Evolutionary conservation across 2,113 vertebrate species (phyloP).

Genomic region (Stictonetta naevosa): DNA sequence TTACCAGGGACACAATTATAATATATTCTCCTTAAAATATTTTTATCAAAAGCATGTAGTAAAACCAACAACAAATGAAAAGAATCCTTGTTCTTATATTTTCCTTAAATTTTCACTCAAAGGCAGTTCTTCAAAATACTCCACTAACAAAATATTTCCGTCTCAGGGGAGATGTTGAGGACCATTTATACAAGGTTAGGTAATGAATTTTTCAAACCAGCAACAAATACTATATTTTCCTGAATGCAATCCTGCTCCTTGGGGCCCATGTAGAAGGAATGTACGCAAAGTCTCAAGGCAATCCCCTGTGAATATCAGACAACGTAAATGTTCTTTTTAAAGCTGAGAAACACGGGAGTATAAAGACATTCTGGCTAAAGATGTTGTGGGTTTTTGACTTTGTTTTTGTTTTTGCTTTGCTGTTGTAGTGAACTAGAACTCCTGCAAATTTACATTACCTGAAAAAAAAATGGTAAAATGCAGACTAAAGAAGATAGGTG

Average conservation of each 20-base stretch:
- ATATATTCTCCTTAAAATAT: not conserved
- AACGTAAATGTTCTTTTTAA: conserved; percentile 21
- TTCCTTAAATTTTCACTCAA: not conserved
- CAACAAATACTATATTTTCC: conserved; percentile 40
- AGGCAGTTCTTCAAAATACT: conserved; percentile 44
- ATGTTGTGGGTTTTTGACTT: not conserved
- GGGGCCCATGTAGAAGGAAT: not conserved
- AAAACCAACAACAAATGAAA: conserved; percentile 22
- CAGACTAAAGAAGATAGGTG: not conserved
- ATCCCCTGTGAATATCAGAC: conserved; percentile 7
- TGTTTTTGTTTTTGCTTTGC: not conserved
- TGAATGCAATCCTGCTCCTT: not conserved
- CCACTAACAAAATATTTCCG: conserved; percentile 18
- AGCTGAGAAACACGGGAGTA: not conserved
- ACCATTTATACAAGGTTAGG: conserved; percentile 37
- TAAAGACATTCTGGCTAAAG: not conserved
- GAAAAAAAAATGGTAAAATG: conserved; percentile 5
- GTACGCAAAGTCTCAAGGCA: not conserved
- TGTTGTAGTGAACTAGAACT: not conserved
- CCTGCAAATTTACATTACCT: not conserved
- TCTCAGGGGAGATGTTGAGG: conserved; percentile 27
- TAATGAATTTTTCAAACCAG: conserved; percentile 57
- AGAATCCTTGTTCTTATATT: not conserved
- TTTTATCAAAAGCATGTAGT: conserved; percentile 15
- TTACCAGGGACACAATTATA: not conserved